Evolutionary conservation across 2,113 vertebrate genomes (phyloP).

Genomic region (Mesembrinibis cayennensis): DNA sequence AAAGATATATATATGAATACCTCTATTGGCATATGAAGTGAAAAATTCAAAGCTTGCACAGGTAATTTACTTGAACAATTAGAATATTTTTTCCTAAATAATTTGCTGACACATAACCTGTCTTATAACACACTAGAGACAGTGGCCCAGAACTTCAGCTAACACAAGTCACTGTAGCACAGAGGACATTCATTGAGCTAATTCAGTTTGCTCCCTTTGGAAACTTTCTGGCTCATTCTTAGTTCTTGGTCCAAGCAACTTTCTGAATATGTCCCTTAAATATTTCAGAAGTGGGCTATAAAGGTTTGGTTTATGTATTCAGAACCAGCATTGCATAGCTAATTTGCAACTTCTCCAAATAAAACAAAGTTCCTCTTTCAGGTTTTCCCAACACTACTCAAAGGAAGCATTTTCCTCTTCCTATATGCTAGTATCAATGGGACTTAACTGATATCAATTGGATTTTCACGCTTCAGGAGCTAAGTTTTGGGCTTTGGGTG

Average conservation of each 20-base stretch:
- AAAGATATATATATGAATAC: not conserved
- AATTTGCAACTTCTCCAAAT: slow-evolving; percentile 5
- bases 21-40: not conserved
- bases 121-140: not conserved
- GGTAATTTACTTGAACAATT: not conserved
- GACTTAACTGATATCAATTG: not conserved
- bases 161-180: not conserved
- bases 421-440: not conserved
- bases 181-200: not conserved
- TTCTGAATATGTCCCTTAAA: not conserved
- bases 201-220: not conserved
- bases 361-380: slow-evolving; percentile 6
- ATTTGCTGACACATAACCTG: not conserved
- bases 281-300: not conserved
- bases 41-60: not conserved
- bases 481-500: not conserved
- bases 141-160: not conserved
- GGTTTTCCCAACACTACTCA: not conserved
- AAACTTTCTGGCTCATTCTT: not conserved
- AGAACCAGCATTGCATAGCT: not conserved
- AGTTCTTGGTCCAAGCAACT: not conserved
- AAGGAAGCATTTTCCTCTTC: slow-evolving; percentile 22
- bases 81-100: not conserved
- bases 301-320: not conserved
- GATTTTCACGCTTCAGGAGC: not conserved